Conservation (phyloP, 2,797 vertebrate genomes). For the Neomorphus geoffroyi region DNA sequence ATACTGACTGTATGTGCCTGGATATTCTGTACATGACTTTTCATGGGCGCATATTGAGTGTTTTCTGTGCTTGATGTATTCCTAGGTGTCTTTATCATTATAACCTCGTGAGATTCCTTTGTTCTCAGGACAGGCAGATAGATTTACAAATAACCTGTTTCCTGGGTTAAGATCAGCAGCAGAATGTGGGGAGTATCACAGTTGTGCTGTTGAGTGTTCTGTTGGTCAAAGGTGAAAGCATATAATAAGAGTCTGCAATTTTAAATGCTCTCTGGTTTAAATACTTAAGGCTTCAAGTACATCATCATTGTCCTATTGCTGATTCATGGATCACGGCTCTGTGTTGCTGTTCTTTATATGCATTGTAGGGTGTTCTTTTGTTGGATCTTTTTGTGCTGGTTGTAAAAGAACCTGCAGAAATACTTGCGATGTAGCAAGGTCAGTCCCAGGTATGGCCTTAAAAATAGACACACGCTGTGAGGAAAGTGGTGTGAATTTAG, state of each 20-base stretch:
- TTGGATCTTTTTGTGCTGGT: neutral
- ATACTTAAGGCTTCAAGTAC: neutral
- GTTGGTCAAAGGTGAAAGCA: neutral
- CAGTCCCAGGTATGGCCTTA: neutral
- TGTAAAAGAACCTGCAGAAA: neutral
- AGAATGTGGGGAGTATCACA: neutral
- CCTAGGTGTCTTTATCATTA: neutral
- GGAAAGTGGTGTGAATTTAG: neutral
- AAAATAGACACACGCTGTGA: neutral
- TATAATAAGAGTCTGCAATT: neutral
- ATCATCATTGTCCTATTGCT: neutral
- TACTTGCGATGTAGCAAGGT: neutral
- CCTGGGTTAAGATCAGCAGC: neutral
- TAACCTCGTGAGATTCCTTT: neutral
- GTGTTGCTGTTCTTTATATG: fast-evolving
- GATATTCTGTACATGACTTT: neutral
- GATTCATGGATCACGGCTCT: neutral
- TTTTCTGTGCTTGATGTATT: neutral
- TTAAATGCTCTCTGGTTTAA: neutral
- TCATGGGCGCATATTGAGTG: neutral
- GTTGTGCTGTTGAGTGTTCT: neutral
- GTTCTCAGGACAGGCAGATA: neutral
- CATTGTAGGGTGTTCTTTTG: fast-evolving
- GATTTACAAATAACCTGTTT: neutral
- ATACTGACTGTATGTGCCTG: neutral